Conservation (phyloP, 30 jellyfish, hydroid and myxozoan species). For the Hydra vulgaris region DNA sequence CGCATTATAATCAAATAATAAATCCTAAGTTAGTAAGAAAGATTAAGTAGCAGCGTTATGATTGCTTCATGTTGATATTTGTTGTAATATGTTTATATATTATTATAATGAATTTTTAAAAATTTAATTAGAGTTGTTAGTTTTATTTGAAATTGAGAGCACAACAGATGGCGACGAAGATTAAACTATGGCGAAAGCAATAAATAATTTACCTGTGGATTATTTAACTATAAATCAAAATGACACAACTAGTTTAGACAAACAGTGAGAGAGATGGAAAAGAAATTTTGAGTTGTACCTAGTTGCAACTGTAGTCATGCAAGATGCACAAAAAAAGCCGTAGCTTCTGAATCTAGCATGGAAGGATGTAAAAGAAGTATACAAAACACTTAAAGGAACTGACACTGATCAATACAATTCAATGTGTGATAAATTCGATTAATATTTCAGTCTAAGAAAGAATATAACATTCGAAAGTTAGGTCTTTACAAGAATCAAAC, state of each 20-base stretch:
- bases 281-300: not conserved
- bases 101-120: too few species aligned
- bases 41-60: too few species aligned
- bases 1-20: too few species aligned
- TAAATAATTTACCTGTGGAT: not conserved
- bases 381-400: not conserved
- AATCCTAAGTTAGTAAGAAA: too few species aligned
- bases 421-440: not conserved
- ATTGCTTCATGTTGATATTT: too few species aligned
- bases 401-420: not conserved
- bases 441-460: not conserved
- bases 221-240: too few species aligned
- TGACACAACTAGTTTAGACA: not conserved
- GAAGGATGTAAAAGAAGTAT: not conserved
- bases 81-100: too few species aligned
- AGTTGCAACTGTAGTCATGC: not conserved
- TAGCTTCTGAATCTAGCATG: not conserved
- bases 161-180: not conserved
- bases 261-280: not conserved
- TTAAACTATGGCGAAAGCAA: not conserved
- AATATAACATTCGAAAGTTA: not conserved
- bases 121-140: too few species aligned
- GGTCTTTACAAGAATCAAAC: not conserved
- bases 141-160: too few species aligned
- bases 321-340: not conserved